Percentiles rank a stretch among this genome's conserved stretches.
Evolutionary conservation across 2,113 vertebrate genomes (phyloP).

Genomic region (Coptodon bakossiorum): DNA sequence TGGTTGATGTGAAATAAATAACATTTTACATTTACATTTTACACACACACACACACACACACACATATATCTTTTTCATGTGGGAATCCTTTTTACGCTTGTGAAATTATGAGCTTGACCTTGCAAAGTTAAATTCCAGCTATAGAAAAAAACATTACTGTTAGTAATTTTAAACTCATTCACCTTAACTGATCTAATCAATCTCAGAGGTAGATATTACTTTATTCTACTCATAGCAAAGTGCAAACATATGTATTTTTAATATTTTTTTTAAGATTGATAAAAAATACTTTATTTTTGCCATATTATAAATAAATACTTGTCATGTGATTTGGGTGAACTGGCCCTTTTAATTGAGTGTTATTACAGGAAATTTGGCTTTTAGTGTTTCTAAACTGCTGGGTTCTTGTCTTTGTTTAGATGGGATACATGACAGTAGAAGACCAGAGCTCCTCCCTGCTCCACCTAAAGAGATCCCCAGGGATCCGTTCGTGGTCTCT

Average conservation of each 20-base stretch:
- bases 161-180: background rate
- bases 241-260: background rate
- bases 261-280: background rate
- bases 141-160: background rate
- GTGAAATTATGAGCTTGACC: background rate
- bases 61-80: background rate
- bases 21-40: too few relatives aligned
- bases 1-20: background rate
- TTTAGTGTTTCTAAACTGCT: background rate
- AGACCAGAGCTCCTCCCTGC: slow-evolving; percentile 67
- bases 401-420: slow-evolving; percentile 11
- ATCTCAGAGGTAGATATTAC: background rate
- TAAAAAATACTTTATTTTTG: background rate
- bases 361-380: background rate
- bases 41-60: too few relatives aligned
- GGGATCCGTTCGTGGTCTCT: slow-evolving; percentile 94
- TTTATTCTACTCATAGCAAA: background rate
- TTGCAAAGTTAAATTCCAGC: background rate
- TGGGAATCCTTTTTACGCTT: background rate
- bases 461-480: slow-evolving; percentile 87
- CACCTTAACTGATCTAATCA: background rate
- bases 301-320: background rate
- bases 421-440: slow-evolving; percentile 92
- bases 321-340: background rate
- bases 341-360: background rate